Conservation (phyloP, 2,888 invertebrate genomes). For the Platypus cylindrus region DNA sequence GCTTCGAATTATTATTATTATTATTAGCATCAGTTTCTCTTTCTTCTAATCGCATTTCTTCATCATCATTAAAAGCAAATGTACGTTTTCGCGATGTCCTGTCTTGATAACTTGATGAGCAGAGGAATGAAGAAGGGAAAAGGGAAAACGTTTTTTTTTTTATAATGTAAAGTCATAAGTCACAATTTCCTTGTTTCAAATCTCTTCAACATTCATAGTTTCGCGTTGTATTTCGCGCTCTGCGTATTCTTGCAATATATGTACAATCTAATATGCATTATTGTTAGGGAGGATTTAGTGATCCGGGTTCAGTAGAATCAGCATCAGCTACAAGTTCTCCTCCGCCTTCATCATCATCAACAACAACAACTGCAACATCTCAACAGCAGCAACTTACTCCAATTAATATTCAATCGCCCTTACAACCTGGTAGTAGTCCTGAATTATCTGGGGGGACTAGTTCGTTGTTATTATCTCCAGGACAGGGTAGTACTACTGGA, state of each 20-base stretch:
- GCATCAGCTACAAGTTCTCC: constrained; percentile 37
- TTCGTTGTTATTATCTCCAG: constrained; percentile 26
- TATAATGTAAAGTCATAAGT: too few relatives aligned
- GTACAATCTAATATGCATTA: neutral
- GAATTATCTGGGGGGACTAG: constrained; percentile 26
- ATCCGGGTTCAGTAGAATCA: constrained; percentile 49
- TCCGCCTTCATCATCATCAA: constrained; percentile 32
- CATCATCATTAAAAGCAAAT: too few relatives aligned
- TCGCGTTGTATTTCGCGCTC: too few relatives aligned
- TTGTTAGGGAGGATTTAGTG: constrained; percentile 44
- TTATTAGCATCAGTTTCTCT: too few relatives aligned
- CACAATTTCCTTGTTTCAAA: too few relatives aligned
- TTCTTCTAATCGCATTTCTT: too few relatives aligned
- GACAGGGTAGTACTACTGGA: constrained; percentile 26
- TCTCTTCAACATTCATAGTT: too few relatives aligned
- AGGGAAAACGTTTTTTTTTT: too few relatives aligned
- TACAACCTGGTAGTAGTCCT: constrained; percentile 11
- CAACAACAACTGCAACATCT: too few relatives aligned
- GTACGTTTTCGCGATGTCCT: too few relatives aligned
- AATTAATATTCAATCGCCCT: constrained; percentile 21
- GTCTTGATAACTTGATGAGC: neutral
- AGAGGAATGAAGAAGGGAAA: constrained; percentile 1
- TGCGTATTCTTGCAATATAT: too few relatives aligned
- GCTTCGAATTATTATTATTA: too few relatives aligned
- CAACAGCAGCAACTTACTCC: constrained; percentile 25